Conservation (phyloP, 2,113 vertebrate genomes). For the Alligator mississippiensis region DNA sequence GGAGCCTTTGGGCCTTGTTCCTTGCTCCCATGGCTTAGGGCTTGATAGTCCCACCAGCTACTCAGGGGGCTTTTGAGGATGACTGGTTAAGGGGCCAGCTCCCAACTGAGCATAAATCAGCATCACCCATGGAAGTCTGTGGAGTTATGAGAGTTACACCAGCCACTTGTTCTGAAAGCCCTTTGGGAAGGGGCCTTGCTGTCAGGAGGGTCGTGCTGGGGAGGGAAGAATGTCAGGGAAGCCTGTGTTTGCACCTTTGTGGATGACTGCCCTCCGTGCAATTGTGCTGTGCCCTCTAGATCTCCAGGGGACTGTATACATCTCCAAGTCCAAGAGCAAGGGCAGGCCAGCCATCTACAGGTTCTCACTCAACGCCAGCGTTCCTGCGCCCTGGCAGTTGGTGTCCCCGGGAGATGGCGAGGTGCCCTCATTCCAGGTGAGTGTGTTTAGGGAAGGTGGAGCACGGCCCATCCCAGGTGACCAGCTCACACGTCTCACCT, state of each 20-base stretch:
- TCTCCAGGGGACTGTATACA: constrained; percentile 86
- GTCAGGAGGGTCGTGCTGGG: background rate
- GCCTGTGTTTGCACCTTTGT: background rate
- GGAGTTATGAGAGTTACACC: background rate
- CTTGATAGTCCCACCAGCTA: constrained; percentile 3
- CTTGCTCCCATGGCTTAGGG: background rate
- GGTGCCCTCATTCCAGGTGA: constrained; percentile 94
- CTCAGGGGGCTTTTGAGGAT: constrained; percentile 10
- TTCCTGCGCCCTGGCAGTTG: constrained; percentile 87
- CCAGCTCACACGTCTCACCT: background rate
- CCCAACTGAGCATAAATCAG: background rate
- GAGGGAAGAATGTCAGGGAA: too few species aligned
- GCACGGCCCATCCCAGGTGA: constrained; percentile 54
- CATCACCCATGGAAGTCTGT: background rate
- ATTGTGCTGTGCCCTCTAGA: constrained; percentile 73
- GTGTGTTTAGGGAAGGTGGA: constrained; percentile 33
- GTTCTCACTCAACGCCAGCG: constrained; percentile 89
- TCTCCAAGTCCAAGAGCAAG: constrained; percentile 87
- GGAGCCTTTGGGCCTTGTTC: background rate
- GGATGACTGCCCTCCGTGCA: background rate
- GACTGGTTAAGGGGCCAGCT: background rate
- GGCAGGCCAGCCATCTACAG: constrained; percentile 86
- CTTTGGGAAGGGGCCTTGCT: background rate
- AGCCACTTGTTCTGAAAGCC: background rate
- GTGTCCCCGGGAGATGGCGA: constrained; percentile 84